Conservation (phyloP, 2,113 vertebrate genomes). For the Hemicordylus capensis region DNA sequence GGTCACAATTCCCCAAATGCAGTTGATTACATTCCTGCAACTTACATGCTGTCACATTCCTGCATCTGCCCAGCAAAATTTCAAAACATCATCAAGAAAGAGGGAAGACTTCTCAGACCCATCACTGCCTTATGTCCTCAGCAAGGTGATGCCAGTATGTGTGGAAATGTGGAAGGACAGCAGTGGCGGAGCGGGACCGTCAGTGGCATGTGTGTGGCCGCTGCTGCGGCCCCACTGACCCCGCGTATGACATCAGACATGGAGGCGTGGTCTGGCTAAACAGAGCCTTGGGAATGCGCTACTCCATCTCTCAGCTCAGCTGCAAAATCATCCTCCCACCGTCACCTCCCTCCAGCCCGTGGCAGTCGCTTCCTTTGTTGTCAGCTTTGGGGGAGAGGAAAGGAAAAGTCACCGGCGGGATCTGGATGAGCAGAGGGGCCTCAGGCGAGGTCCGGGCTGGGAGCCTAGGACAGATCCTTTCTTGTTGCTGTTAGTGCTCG, state of each 20-base stretch:
- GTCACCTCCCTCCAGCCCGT: not conserved
- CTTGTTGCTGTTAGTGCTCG: not conserved
- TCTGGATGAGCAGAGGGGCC: not conserved
- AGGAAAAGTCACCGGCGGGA: not conserved
- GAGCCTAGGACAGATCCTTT: not conserved
- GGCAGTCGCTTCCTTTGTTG: conserved; percentile 20
- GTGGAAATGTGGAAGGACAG: not conserved
- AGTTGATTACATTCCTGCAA: not conserved
- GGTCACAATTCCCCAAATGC: not conserved
- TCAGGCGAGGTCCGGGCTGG: not conserved
- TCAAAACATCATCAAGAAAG: not conserved
- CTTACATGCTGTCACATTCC: not conserved
- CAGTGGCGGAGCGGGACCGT: no score
- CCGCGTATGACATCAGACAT: no score
- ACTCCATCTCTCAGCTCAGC: conserved; percentile 41
- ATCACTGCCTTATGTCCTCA: not conserved
- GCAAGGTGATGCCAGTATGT: not conserved
- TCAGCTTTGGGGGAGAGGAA: not conserved
- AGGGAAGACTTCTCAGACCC: not conserved
- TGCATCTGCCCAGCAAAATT: not conserved
- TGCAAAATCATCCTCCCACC: not conserved
- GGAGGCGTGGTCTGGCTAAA: no score
- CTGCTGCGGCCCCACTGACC: no score
- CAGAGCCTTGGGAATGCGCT: no score
- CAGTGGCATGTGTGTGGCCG: no score